Base-by-base conservation (phyloP, 1,140 invertebrate genomes). In the Lordiphosa stackelbergi region DNA sequence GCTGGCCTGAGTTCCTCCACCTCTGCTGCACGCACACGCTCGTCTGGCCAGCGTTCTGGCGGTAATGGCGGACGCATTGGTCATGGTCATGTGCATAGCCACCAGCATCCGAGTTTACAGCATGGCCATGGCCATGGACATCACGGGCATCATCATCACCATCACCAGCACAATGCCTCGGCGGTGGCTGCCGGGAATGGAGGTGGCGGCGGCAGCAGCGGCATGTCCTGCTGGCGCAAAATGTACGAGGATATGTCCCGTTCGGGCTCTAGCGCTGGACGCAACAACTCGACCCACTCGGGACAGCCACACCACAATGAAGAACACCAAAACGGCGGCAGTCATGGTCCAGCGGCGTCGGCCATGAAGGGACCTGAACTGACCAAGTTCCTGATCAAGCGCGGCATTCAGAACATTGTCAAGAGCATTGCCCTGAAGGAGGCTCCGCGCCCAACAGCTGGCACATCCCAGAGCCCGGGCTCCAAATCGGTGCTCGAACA, bases 371-470 rank as follows among this genome's bases (percentile, higher is more conserved):
- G 55, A 43, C 53, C 73, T 28, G 79, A 88, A 57, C 56, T 88
- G 35, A 86, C 81, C 62, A 84, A 87, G 22, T 83, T 88, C 55
- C 78, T 91, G 53, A 86, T 88, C 53, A 90, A 90, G 75, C 87
- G 89, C 60, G 90, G 90, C 55, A 72, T 90, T 51, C 89, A 90
- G 57, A 91, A 90, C 83, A 90, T 90, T 52, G 69, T 73, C 3
- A 86, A 86, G 49, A 86, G 73, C 36, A 77, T 81, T 45, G 68
- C 69, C 1, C 49, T 77, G 5, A 69, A 66, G 37, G 70, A 85
- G 13, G 43, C 71, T 1, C 53, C 65, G 6, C 49, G 49, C 16
- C 43, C 1, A 5, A 41, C 51, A n/a, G 38, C 52, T n/a, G 46
- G 31, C 34, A n/a, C 41, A 11, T 16, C 16, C 12, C 34, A 36